phyloP scores from a whole-genome alignment of 2,113 vertebrate species.

The Theristicus caerulescens region DNA sequence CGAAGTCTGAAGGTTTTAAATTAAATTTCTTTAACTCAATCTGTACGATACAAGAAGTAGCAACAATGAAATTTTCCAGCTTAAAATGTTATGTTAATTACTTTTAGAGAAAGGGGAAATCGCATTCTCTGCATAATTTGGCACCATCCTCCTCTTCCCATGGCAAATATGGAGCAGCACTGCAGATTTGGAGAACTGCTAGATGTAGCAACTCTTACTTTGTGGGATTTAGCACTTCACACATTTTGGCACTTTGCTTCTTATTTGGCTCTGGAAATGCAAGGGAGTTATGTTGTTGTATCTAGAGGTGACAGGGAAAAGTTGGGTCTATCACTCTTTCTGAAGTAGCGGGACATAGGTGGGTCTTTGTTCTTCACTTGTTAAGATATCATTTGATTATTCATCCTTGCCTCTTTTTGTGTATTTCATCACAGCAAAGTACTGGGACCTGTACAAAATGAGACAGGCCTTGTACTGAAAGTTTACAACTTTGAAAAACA shows the following conservation, averaged over 20 bases:
- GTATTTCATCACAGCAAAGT: background rate
- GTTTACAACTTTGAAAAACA: background rate
- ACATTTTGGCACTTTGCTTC: background rate
- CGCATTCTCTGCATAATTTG: background rate
- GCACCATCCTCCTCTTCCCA: background rate
- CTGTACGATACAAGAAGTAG: fast-evolving
- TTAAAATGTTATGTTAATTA: background rate
- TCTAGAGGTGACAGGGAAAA: background rate
- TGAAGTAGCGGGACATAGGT: background rate
- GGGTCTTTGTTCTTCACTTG: background rate
- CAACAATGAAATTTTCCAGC: background rate
- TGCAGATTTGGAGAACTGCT: background rate
- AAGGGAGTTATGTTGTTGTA: background rate
- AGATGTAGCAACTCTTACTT: background rate
- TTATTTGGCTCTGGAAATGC: background rate
- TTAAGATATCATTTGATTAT: background rate
- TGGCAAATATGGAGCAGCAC: background rate
- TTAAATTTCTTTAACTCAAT: background rate
- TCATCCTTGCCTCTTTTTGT: background rate
- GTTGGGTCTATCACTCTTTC: background rate
- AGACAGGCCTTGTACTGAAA: background rate
- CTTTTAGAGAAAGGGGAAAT: background rate
- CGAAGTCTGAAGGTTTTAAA: background rate
- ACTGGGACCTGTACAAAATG: background rate
- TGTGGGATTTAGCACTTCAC: background rate